Base-by-base conservation (phyloP, 2,113 vertebrate species). In the Donacobius atricapilla region DNA sequence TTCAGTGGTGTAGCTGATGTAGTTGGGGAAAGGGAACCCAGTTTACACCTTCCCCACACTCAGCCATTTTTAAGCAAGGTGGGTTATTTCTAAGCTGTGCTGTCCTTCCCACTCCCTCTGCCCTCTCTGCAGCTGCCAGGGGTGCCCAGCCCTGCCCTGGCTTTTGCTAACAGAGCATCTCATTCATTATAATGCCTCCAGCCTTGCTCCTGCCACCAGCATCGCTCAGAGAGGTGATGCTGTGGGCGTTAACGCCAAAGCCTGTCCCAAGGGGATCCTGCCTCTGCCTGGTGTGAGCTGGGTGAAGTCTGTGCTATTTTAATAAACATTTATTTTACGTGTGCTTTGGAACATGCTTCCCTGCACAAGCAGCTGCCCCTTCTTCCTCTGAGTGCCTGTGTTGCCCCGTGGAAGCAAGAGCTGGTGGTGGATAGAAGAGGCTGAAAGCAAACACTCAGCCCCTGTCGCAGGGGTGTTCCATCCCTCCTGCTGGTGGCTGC, bases 1-100 rank as follows among this genome's bases (percentile, higher is more conserved):
- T 57, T 72, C 30, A 24, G 35, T 4, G 31, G 42, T 42, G 47
- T 7, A 28, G 0, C 23, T 28, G 23, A 27, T 0, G 0, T 39
- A 44, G 19, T 5, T 72, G 83, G 16, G 16, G 15, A 35, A 51
- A 57, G 82, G n/a, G 51, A 54, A 14, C 35, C 13, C 42, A 58
- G 5, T 78, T 65, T 27, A 27, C n/a, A 17, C 48, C 44, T 42
- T 3, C 1, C 63, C 58, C 37, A 8, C 50, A 9, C 24, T 1
- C 13, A 81, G 35, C 6, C 3, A 1, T 78, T 57, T 40, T 35
- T 48, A 44, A 56, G 61, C 28, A 17, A 47, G 15, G 19, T 31
- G 72, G 53, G 27, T 37, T 60, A 22, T 45, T 68, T 70, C 44
- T 37, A 22, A n/a, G 60, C 64, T 56, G 4, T 33, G 57, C 53